Evolutionary conservation across 2,113 vertebrate genomes (phyloP).

Genomic region (Pygoscelis adeliae): DNA sequence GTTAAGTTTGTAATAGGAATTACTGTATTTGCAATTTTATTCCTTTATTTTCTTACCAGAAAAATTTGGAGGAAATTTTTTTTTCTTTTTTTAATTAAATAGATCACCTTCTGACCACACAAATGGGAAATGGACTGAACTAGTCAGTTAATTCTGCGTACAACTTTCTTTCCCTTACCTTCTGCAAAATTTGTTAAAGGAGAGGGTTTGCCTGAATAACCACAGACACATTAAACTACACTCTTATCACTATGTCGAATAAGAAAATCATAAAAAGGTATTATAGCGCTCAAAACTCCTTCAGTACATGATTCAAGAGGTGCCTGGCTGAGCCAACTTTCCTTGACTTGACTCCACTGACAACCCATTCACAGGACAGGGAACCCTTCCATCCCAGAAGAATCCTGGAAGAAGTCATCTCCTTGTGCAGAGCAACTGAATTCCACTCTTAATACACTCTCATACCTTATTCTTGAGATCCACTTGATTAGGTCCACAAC

Average conservation of each 20-base stretch:
- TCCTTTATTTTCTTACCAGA: not conserved
- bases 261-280: not conserved
- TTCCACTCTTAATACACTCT: not conserved
- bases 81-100: not conserved
- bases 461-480: not conserved
- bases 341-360: not conserved
- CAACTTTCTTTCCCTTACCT: not conserved
- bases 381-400: not conserved
- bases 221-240: not conserved
- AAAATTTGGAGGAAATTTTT: not conserved
- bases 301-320: not conserved
- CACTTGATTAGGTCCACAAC: not conserved
- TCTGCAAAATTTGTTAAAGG: not conserved
- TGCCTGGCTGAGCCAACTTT: not conserved
- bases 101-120: not conserved
- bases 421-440: not conserved
- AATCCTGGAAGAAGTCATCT: not conserved
- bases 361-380: rapidly evolving
- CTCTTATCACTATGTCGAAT: not conserved
- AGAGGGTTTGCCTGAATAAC: not conserved
- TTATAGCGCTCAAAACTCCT: not conserved
- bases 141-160: not conserved
- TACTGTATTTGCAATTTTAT: not conserved
- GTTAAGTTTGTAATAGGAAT: not conserved
- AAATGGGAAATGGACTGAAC: not conserved